phyloP scores from a whole-genome alignment of 2,888 invertebrate species.

The Bombylius major region DNA sequence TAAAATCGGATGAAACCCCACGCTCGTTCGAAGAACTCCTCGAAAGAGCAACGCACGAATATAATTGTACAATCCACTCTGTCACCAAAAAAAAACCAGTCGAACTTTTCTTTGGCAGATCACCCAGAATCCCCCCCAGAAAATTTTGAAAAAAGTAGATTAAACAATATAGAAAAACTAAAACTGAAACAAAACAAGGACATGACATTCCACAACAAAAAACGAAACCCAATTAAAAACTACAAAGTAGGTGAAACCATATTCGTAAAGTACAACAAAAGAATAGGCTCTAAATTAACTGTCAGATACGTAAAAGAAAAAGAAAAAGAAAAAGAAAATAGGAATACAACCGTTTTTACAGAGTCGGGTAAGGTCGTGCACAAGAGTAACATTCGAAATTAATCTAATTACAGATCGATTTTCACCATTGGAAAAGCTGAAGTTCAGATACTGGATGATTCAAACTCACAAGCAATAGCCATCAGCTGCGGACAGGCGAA shows the following conservation, averaged over 20 bases:
- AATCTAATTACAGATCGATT: not conserved
- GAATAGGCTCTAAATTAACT: too few species aligned
- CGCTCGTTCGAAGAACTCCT: constrained; percentile 11
- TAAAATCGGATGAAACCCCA: constrained; percentile 8
- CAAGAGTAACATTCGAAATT: not conserved
- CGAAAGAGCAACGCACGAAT: constrained; percentile 5
- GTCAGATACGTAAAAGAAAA: not conserved
- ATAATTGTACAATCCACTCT: constrained; percentile 10
- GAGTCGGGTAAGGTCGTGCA: not conserved
- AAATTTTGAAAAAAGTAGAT: constrained; percentile 9
- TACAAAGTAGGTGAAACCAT: too few species aligned
- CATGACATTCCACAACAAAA: constrained; percentile 12
- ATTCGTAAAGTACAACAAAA: too few species aligned
- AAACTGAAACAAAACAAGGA: constrained; percentile 10
- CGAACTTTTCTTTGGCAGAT: constrained; percentile 12
- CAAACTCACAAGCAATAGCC: not conserved
- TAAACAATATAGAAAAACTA: constrained; percentile 9
- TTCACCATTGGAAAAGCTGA: not conserved
- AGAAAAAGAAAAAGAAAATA: constrained; percentile 7
- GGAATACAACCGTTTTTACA: not conserved
- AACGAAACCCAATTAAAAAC: not conserved
- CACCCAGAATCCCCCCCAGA: constrained; percentile 9
- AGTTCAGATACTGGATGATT: not conserved
- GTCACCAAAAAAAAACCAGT: constrained; percentile 12
- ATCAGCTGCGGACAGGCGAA: not conserved